Conservation (phyloP, 2,888 invertebrate species). For the Acleris cristana region DNA sequence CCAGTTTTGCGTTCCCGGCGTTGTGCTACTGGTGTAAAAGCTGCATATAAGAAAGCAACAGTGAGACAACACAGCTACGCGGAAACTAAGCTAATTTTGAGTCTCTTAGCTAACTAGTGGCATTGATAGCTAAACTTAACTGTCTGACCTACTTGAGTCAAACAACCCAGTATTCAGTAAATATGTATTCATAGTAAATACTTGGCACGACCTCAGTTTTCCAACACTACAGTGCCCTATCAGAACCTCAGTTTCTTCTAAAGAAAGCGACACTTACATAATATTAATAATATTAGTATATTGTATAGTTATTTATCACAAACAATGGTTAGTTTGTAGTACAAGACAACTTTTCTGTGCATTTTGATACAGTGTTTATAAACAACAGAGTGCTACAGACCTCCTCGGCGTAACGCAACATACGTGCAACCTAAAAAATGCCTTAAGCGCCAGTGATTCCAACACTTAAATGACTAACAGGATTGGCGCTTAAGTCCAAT, state of each 20-base stretch:
- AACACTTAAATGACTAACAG: not conserved
- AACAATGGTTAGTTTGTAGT: conserved; percentile 47
- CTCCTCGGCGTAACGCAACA: conserved; percentile 45
- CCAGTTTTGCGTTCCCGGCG: too few relatives aligned
- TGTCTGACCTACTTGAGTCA: too few relatives aligned
- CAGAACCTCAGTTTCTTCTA: conserved; percentile 53
- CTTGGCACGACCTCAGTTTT: conserved; percentile 53
- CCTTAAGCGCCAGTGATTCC: not conserved
- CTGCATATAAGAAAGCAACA: too few relatives aligned
- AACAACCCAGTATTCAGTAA: too few relatives aligned
- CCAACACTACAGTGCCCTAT: conserved; percentile 53
- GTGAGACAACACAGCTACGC: too few relatives aligned
- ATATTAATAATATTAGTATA: conserved; percentile 24
- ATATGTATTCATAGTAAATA: conserved; percentile 10
- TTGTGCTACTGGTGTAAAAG: too few relatives aligned
- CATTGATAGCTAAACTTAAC: too few relatives aligned
- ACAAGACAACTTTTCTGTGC: conserved; percentile 52
- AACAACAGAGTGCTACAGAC: conserved; percentile 71
- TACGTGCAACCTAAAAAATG: conserved; percentile 8
- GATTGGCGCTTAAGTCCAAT: conserved; percentile 7
- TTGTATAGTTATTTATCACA: conserved; percentile 41
- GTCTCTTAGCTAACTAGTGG: too few relatives aligned
- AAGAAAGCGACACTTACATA: conserved; percentile 62
- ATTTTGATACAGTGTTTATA: conserved; percentile 56
- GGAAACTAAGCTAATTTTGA: too few relatives aligned